A percentile compares a stretch with the other conserved stretches of the same genome.
phyloP scores from a whole-genome alignment of 2,888 invertebrate species.

The Physocephala rufipes region DNA sequence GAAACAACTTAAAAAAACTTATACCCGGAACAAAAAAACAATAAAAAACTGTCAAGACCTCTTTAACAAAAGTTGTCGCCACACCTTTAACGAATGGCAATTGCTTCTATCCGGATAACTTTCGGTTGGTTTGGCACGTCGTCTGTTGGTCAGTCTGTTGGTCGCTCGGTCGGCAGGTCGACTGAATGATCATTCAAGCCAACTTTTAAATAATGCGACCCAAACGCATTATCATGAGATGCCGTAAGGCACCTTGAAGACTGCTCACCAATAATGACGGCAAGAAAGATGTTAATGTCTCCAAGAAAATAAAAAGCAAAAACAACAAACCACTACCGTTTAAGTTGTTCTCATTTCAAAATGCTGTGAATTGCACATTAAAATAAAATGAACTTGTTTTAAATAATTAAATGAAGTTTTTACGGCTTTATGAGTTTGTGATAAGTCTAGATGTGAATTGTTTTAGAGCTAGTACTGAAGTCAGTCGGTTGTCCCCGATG shows the following conservation, averaged over 20 bases:
- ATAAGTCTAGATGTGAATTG: no score
- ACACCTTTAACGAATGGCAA: background rate
- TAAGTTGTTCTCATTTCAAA: background rate
- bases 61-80: background rate
- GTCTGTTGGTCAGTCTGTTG: no score
- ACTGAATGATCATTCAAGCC: background rate
- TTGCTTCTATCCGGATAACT: background rate
- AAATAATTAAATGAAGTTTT: slow-evolving; percentile 16
- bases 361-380: slow-evolving; percentile 3
- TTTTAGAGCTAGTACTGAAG: background rate
- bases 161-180: no score
- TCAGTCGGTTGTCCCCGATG: no score
- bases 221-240: background rate
- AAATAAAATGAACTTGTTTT: background rate
- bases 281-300: slow-evolving; percentile 4
- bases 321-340: slow-evolving; percentile 1
- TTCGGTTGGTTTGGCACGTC: no score
- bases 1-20: slow-evolving; percentile 3
- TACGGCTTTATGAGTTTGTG: no score
- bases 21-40: background rate
- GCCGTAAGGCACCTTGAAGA: background rate
- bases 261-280: background rate
- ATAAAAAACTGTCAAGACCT: slow-evolving; percentile 1
- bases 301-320: no score
- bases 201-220: background rate